Evolutionary conservation across 1,140 invertebrate species (phyloP), one percentile per base, ranked within the genome.

Genomic region (Orius laevigatus): DNA sequence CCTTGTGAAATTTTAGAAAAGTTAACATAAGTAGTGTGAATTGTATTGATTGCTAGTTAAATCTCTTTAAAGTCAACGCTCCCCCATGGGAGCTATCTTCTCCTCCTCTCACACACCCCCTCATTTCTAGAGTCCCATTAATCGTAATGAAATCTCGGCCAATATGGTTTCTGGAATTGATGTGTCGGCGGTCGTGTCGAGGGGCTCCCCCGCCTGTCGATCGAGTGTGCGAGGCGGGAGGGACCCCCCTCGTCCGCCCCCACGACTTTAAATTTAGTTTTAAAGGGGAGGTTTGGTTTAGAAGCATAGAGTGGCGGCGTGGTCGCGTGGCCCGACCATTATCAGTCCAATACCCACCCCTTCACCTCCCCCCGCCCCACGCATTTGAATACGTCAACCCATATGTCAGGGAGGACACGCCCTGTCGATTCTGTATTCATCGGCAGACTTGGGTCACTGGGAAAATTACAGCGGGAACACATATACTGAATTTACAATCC

Each of bases 121-220:
- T 12, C 38, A 12, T 16, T 42, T 19, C 3, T 19, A 41, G 19
- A 49, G 20, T 18, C 19, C 39, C 54, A 55, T 55, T 55, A 55
- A 55, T 55, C 54, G 54, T 55, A 55, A 55, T 55, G 54, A 55
- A 55, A 55, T 55, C 54, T 55, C 54, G 45, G 51, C 48, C 54
- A 55, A 55, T 55, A 55, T 55, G 54, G 54, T 55, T 55, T 55
- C 54, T 55, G 54, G 54, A 55, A 55, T 55, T 55, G 54, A 55
- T 55, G 48, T 51, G 46, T 34, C 31, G 45, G 38, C 46, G 49
- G 45, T 44, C 34, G 38, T 43, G 42, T 38, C 36, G 36, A 38
- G 36, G 36, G 36, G 15, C 6, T 19, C 34, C 36, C 38, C 40
- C 16, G 12, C 19, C 36, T 40, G 46, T 48, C 18, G 46, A 34